Evolutionary conservation across 2,797 vertebrate genomes (phyloP).

Genomic region (Myiotriccus ornatus): DNA sequence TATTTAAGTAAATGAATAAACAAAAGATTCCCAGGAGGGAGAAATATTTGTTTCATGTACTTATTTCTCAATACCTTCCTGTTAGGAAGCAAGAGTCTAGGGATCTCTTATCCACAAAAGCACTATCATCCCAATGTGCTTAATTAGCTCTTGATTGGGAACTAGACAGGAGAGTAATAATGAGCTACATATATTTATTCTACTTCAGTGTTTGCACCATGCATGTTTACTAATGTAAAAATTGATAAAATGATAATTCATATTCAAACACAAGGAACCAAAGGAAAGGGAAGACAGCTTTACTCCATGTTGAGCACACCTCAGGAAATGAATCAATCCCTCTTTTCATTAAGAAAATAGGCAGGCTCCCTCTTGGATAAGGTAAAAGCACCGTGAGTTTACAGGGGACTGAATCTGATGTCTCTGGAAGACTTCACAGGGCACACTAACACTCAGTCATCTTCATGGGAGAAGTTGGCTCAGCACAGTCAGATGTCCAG

Average conservation of each 20-base stretch:
- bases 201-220: not conserved
- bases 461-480: not conserved
- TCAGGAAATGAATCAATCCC: not conserved
- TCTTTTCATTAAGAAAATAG: not conserved
- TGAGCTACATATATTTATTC: not conserved
- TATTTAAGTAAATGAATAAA: constrained; percentile 21
- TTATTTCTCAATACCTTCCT: not conserved
- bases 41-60: not conserved
- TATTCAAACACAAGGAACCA: not conserved
- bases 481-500: not conserved
- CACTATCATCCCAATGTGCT: not conserved
- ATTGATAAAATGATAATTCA: not conserved
- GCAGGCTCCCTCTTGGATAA: not conserved
- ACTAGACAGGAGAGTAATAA: not conserved
- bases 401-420: not conserved
- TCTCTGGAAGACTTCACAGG: not conserved
- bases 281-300: not conserved
- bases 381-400: not conserved
- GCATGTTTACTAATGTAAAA: not conserved
- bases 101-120: not conserved
- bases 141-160: not conserved
- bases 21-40: not conserved
- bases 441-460: not conserved
- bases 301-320: not conserved
- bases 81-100: not conserved